phyloP scores from a whole-genome alignment of 2,888 invertebrate genomes.

The Tigriopus californicus region DNA sequence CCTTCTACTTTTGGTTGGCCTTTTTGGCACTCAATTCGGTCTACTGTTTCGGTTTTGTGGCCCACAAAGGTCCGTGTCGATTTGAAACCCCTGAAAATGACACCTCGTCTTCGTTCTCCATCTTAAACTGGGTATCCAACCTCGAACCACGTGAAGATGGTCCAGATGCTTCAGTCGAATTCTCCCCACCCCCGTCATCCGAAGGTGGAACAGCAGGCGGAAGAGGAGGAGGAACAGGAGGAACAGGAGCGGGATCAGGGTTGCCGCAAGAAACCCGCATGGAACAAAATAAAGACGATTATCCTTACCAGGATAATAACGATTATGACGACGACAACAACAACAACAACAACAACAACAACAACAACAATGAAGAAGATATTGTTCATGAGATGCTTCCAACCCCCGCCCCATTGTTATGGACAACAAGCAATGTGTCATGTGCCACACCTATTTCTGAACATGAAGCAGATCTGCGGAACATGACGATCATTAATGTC shows the following conservation, averaged over 20 bases:
- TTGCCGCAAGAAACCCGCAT: too few species aligned
- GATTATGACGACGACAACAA: too few species aligned
- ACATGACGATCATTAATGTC: conserved; percentile 10
- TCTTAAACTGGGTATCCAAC: neutral
- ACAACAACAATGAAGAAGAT: neutral
- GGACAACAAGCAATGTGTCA: neutral
- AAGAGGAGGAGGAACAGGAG: too few species aligned
- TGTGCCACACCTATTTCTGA: neutral
- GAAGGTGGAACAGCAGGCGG: too few species aligned
- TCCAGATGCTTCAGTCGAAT: neutral
- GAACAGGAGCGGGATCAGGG: too few species aligned
- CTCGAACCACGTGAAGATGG: neutral
- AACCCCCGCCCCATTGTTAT: neutral
- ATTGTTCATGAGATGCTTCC: neutral
- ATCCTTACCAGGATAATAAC: neutral
- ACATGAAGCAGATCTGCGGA: neutral
- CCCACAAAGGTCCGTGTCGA: conserved; percentile 1
- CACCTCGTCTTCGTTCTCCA: neutral
- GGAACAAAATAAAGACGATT: too few species aligned
- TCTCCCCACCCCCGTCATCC: neutral
- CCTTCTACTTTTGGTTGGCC: conserved; percentile 14
- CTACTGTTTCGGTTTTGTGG: conserved; percentile 14
- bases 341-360: neutral
- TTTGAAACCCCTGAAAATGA: neutral
- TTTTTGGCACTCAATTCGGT: conserved; percentile 5